These are phyloP conservation scores for Clinocottus analis DNA, from an alignment of 2,113 vertebrate genomes.

Conservation along the genomic window DNA sequence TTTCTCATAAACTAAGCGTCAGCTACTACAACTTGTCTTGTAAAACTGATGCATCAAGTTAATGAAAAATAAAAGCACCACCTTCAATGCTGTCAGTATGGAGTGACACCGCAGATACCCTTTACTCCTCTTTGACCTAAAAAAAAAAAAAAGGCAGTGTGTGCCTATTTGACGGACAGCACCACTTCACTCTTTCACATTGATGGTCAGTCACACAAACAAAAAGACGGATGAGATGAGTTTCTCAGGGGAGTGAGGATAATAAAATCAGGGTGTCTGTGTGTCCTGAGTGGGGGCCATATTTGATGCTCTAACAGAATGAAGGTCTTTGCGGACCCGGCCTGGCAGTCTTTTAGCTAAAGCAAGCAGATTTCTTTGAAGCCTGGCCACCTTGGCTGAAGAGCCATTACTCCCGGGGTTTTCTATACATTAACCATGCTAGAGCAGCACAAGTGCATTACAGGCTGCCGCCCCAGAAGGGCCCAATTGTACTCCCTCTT, in stretches of 20 bases:
- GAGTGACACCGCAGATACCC: conserved; percentile 25
- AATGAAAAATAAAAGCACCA: conserved; percentile 16
- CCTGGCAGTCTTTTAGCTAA: conserved; percentile 82
- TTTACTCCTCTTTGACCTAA: conserved; percentile 57
- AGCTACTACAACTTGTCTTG: neutral
- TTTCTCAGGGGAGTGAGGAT: conserved; percentile 84
- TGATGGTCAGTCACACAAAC: conserved; percentile 79
- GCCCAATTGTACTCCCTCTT: conserved; percentile 82
- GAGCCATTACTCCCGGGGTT: conserved; percentile 75
- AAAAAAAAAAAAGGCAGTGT: conserved; percentile 6
- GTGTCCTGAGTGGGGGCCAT: conserved; percentile 72
- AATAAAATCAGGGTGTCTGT: conserved; percentile 85
- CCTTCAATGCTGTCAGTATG: conserved; percentile 10
- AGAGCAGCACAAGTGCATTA: conserved; percentile 81
- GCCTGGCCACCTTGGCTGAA: conserved; percentile 79
- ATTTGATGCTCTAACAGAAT: conserved; percentile 84
- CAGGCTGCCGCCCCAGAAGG: conserved; percentile 67
- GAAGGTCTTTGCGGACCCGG: conserved; percentile 80
- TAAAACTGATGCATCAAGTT: conserved; percentile 21
- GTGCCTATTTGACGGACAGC: conserved; percentile 66
- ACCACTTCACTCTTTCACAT: conserved; percentile 63
- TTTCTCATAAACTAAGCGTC: neutral
- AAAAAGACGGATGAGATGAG: conserved; percentile 81
- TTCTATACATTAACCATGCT: conserved; percentile 82
- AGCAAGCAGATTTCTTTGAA: conserved; percentile 87